phyloP scores from a whole-genome alignment of 2,888 invertebrate species.

The Platycheirus rosarum region DNA sequence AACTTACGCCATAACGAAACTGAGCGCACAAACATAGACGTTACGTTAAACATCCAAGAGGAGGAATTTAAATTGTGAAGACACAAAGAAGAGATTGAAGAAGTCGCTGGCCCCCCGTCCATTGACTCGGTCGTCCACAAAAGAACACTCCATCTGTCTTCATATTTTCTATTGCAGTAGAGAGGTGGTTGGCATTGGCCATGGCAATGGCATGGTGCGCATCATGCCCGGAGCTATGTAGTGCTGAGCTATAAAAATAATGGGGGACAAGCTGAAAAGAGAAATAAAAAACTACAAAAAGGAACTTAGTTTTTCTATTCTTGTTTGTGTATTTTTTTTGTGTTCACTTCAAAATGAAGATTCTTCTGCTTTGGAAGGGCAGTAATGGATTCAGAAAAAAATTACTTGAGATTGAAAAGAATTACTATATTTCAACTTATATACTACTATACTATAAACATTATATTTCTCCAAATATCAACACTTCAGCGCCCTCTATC shows the following conservation, averaged over 20 bases:
- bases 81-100: constrained; percentile 36
- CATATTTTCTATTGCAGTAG: constrained; percentile 60
- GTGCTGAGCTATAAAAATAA: constrained; percentile 1
- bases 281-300: constrained; percentile 12
- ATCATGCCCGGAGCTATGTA: not conserved
- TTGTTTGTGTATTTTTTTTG: constrained; percentile 4
- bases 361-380: not conserved
- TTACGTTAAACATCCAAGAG: constrained; percentile 21
- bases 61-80: constrained; percentile 45
- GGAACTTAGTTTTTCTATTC: constrained; percentile 43
- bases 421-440: no score
- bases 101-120: constrained; percentile 65
- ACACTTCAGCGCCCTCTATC: no score
- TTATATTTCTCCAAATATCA: no score
- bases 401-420: no score
- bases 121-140: constrained; percentile 43
- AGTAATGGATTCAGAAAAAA: constrained; percentile 8
- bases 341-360: no score
- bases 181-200: constrained; percentile 38
- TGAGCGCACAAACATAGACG: constrained; percentile 10
- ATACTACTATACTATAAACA: no score
- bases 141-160: constrained; percentile 20
- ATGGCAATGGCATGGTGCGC: constrained; percentile 26
- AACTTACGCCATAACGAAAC: constrained; percentile 22
- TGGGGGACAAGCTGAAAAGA: constrained; percentile 6